Conservation (phyloP, 2,888 invertebrate genomes). For the Pemphredon lugubris region DNA sequence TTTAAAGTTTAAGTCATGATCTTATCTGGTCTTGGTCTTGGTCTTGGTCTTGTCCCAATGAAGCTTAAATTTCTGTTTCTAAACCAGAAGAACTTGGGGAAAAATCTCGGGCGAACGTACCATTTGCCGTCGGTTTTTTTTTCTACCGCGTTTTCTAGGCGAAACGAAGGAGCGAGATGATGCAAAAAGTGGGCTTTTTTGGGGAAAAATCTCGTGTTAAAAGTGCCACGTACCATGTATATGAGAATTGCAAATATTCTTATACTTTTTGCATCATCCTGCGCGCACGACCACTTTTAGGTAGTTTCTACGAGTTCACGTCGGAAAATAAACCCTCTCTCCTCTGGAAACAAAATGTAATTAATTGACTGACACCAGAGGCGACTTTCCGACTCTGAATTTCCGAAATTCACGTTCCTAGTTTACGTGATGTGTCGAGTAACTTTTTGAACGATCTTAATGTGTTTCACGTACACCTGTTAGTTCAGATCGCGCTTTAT, state of each 20-base stretch:
- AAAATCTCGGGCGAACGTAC: slow-evolving; percentile 25
- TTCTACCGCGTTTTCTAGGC: slow-evolving; percentile 55
- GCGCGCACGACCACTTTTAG: slow-evolving; percentile 52
- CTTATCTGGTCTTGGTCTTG: slow-evolving; percentile 56
- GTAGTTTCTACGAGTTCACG: slow-evolving; percentile 61
- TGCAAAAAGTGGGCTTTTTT: slow-evolving; percentile 51
- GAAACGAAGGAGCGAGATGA: slow-evolving; percentile 36
- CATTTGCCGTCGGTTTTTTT: slow-evolving; percentile 38
- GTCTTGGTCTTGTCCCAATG: slow-evolving; percentile 52
- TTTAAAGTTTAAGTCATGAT: slow-evolving; percentile 64
- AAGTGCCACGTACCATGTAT: slow-evolving; percentile 32
- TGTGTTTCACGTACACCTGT: slow-evolving; percentile 53
- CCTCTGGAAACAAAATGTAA: slow-evolving; percentile 35
- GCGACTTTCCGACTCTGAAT: slow-evolving; percentile 39
- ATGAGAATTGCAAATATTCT: slow-evolving; percentile 28
- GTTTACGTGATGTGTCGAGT: slow-evolving; percentile 34
- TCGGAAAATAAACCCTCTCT: slow-evolving; percentile 36
- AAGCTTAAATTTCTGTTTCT: slow-evolving; percentile 51
- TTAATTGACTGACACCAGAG: slow-evolving; percentile 43
- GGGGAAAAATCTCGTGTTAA: slow-evolving; percentile 39
- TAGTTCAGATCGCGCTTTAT: slow-evolving; percentile 58
- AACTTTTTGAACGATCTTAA: slow-evolving; percentile 43
- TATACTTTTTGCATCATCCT: slow-evolving; percentile 58
- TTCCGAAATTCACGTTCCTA: slow-evolving; percentile 42
- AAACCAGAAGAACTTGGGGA: slow-evolving; percentile 36